These are phyloP conservation scores for Crax fasciolata DNA, from an alignment of 2,797 vertebrate species.

Conservation along the genomic window DNA sequence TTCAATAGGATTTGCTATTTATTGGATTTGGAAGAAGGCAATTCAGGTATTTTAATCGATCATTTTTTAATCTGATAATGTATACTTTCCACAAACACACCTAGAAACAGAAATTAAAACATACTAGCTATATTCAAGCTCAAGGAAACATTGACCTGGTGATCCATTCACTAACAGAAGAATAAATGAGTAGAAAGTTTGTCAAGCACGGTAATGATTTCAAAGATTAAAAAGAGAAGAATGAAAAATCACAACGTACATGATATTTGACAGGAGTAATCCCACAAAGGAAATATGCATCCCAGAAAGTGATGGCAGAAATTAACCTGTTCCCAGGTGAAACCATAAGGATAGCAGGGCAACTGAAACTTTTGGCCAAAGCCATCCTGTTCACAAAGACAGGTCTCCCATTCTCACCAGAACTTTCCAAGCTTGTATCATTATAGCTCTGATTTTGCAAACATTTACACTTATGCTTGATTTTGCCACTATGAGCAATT, in stretches of 20 bases:
- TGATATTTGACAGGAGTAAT: neutral
- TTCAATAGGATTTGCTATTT: neutral
- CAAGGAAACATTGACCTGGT: neutral
- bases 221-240: neutral
- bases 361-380: neutral
- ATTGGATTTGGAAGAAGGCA: neutral
- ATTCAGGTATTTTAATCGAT: neutral
- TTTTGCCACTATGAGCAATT: neutral
- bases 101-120: neutral
- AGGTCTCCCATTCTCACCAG: neutral
- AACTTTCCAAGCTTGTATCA: neutral
- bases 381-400: neutral
- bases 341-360: neutral
- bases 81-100: neutral
- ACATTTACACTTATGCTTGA: neutral
- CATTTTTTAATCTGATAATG: neutral
- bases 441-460: neutral
- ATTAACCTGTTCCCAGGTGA: neutral
- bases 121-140: neutral
- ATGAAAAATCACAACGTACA: neutral
- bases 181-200: neutral
- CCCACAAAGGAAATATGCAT: neutral
- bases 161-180: neutral
- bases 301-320: neutral
- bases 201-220: neutral